Percentiles rank a stretch among this genome's conserved stretches.
Conservation (phyloP, 1,140 invertebrate genomes). For the Drosophila burlai region DNA sequence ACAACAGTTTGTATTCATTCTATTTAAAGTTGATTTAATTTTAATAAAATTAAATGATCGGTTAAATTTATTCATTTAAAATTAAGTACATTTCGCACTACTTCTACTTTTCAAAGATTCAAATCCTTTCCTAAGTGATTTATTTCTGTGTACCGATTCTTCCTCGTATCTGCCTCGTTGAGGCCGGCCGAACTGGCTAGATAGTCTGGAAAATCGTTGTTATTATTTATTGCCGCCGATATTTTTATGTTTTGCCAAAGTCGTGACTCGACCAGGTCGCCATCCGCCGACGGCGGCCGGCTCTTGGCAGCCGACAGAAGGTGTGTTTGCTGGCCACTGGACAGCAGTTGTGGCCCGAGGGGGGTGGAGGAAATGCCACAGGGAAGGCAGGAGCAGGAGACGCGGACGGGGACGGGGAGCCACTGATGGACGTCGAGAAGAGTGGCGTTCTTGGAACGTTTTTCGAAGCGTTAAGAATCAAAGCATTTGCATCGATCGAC, state of each 20-base stretch:
- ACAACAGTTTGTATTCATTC: background rate
- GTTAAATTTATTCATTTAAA: background rate
- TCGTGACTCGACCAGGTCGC: slow-evolving; percentile 76
- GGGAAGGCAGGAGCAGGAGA: slow-evolving; percentile 11
- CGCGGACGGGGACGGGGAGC: slow-evolving; percentile 36
- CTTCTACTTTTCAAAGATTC: background rate
- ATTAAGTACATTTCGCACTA: background rate
- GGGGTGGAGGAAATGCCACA: slow-evolving; percentile 17
- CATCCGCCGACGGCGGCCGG: slow-evolving; percentile 17
- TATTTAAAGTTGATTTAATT: background rate
- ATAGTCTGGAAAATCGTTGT: slow-evolving; percentile 83
- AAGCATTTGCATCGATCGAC: slow-evolving; percentile 51
- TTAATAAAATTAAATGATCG: background rate
- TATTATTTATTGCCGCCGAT: slow-evolving; percentile 83
- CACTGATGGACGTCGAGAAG: slow-evolving; percentile 59
- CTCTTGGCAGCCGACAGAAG: slow-evolving; percentile 67
- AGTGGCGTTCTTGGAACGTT: slow-evolving; percentile 67
- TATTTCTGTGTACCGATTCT: slow-evolving; percentile 34
- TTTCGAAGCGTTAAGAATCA: slow-evolving; percentile 61
- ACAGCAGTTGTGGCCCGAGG: slow-evolving; percentile 25
- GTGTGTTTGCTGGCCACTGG: slow-evolving; percentile 70
- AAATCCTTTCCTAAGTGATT: background rate
- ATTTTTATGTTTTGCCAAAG: slow-evolving; percentile 83
- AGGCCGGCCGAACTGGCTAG: slow-evolving; percentile 46
- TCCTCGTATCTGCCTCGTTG: slow-evolving; percentile 36